Percentiles rank a stretch among this genome's conserved stretches.
Evolutionary conservation across 2,888 invertebrate species (phyloP).

Genomic region (Sylvicola fuscatus): DNA sequence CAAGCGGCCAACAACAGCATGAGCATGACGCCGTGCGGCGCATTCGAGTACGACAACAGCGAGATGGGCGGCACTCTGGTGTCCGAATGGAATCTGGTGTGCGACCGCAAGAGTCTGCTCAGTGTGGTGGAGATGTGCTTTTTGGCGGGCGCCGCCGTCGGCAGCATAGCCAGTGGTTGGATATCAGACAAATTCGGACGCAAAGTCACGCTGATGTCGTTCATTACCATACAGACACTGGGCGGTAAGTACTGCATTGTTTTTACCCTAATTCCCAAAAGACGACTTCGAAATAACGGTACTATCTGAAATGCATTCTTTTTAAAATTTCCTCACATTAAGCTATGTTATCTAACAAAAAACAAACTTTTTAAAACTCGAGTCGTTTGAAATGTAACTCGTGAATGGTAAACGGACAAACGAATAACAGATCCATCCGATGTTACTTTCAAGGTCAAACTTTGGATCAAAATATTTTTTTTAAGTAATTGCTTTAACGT

Average conservation of each 20-base stretch:
- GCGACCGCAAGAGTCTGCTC: conserved; percentile 29
- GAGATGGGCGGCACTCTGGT: conserved; percentile 30
- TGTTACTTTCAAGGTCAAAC: no score
- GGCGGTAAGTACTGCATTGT: conserved; percentile 30
- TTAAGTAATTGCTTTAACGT: no score
- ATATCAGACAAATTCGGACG: conserved; percentile 44
- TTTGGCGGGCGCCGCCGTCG: conserved; percentile 38
- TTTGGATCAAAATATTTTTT: no score
- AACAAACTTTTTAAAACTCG: no score
- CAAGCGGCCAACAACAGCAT: not conserved
- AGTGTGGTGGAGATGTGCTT: conserved; percentile 43
- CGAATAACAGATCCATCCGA: no score
- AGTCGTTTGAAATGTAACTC: no score
- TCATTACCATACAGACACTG: conserved; percentile 31
- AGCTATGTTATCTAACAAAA: no score
- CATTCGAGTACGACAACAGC: conserved; percentile 24
- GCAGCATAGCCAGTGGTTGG: conserved; percentile 42
- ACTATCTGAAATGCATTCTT: no score
- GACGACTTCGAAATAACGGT: no score
- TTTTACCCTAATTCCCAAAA: no score
- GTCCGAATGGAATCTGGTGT: conserved; percentile 37
- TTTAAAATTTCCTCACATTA: no score
- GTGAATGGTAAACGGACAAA: no score
- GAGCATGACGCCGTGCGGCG: conserved; percentile 14
- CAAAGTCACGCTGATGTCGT: conserved; percentile 36